Evolutionary conservation across 2,888 invertebrate species (phyloP).

Genomic region (Drosophila aldrichi): DNA sequence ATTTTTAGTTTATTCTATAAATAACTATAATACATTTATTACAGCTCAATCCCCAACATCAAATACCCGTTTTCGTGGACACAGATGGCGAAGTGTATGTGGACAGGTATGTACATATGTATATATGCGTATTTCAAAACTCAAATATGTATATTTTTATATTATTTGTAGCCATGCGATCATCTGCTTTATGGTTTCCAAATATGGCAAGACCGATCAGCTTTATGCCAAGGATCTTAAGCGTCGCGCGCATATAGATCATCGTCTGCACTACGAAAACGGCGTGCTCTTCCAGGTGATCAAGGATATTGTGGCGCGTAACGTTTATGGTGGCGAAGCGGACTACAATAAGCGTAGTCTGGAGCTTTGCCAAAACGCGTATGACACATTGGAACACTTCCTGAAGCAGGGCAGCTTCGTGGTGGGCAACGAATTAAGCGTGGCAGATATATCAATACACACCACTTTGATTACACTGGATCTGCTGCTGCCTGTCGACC

Average conservation of each 20-base stretch:
- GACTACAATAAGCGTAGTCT: conserved; percentile 75
- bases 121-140: not conserved
- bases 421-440: conserved; percentile 76
- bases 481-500: conserved; percentile 82
- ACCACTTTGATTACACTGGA: conserved; percentile 84
- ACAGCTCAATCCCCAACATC: conserved; percentile 87
- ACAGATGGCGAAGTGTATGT: conserved; percentile 86
- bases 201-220: conserved; percentile 86
- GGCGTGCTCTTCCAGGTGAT: conserved; percentile 86
- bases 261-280: conserved; percentile 86
- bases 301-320: conserved; percentile 83
- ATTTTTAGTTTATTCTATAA: not conserved
- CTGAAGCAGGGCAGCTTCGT: conserved; percentile 78
- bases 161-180: conserved; percentile 86
- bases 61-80: conserved; percentile 87
- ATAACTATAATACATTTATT: not conserved
- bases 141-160: not conserved
- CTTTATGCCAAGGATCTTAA: conserved; percentile 87
- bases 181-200: conserved; percentile 86
- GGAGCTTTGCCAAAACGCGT: conserved; percentile 78
- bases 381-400: conserved; percentile 82
- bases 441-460: conserved; percentile 86
- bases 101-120: conserved; percentile 85
- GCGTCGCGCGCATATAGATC: conserved; percentile 86
- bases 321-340: conserved; percentile 79